Base-by-base conservation (phyloP, 23 tunicate species). In the Botrylloides violaceus region DNA sequence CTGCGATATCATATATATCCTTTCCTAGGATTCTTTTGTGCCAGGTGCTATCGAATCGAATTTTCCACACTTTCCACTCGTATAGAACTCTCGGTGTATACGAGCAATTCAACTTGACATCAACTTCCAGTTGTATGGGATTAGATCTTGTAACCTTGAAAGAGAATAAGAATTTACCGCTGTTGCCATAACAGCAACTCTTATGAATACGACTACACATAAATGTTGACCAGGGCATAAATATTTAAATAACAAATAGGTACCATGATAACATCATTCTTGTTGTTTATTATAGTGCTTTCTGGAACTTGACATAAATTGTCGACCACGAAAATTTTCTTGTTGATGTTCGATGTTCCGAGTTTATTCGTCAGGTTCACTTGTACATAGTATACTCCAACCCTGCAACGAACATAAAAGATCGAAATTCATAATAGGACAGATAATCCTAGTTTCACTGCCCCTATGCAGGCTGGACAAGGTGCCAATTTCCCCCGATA, bases 251-350 rank as follows among this genome's bases (percentile, higher is more conserved):
- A 22, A 7, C 65, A 60, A 29, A 1, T 68, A 19, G 7, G 0
- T 34, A 68, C 56, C 58, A 35, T 19, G 37, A 68, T 0, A 22
- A 24, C 56, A 60, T 43, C 53, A 15, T 43, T 9, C 12, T 43
- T 9, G 32, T 34, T 33, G 26, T 63, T 63, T 1, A 57, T 26
- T 6, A 78, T 68, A 25, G 28, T 32, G 18, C 66, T 29, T 56
- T n/a, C 38, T 49, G 81, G 82, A 6, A 70, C 15, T 4, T 49
- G 36, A 49, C 89, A 83, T 34, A 48, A 6, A 2, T 68, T 32
- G 6, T 77, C 64, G 60, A 66, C 71, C 12, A 77, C 89, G 70
- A 76, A 83, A 3, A 83, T 70, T 24, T 35, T 7, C 28, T 77
- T 61, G 18, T n/a, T 70, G n/a, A 33, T 36, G 20, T 50, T 77